phyloP scores from a whole-genome alignment of 2,888 invertebrate species.

The Heteromyza rotundicornis region DNA sequence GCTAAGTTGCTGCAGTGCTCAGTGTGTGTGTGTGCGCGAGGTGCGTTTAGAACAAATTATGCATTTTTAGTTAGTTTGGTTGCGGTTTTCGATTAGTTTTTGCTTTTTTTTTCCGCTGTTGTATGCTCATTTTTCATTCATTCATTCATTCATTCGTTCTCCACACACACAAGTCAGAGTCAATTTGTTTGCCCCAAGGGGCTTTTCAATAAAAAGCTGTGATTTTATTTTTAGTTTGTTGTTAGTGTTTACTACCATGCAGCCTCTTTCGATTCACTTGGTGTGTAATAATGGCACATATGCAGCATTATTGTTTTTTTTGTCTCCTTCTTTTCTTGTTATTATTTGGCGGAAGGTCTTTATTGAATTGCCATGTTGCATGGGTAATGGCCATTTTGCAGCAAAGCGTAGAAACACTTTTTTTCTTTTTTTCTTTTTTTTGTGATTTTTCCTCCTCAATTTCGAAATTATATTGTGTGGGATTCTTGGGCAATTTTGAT shows the following conservation, averaged over 20 bases:
- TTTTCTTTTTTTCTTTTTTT: no score
- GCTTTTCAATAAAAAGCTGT: slow-evolving; percentile 3
- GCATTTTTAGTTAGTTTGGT: neutral
- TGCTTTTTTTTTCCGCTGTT: neutral
- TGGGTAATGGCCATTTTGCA: slow-evolving; percentile 5
- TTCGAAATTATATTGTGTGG: no score
- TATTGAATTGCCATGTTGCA: slow-evolving; percentile 6
- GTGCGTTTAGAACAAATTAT: slow-evolving; percentile 9
- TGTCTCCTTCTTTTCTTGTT: no score
- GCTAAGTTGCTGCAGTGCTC: no score
- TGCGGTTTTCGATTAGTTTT: neutral
- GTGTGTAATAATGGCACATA: neutral
- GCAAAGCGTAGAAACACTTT: no score
- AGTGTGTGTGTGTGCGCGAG: neutral
- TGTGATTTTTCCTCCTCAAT: no score
- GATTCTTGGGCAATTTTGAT: slow-evolving; percentile 2
- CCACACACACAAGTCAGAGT: no score
- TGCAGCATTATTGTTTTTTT: no score
- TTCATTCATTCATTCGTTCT: neutral
- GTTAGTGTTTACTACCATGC: neutral
- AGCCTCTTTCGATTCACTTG: neutral
- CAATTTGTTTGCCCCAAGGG: slow-evolving; percentile 6
- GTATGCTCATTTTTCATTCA: neutral
- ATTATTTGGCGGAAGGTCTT: slow-evolving; percentile 1
- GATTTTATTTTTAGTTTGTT: neutral